A percentile compares a stretch with the other conserved stretches of the same genome.
These are phyloP conservation scores for Dichetophora obliterata DNA, from an alignment of 2,888 invertebrate genomes.

Conservation along the genomic window DNA sequence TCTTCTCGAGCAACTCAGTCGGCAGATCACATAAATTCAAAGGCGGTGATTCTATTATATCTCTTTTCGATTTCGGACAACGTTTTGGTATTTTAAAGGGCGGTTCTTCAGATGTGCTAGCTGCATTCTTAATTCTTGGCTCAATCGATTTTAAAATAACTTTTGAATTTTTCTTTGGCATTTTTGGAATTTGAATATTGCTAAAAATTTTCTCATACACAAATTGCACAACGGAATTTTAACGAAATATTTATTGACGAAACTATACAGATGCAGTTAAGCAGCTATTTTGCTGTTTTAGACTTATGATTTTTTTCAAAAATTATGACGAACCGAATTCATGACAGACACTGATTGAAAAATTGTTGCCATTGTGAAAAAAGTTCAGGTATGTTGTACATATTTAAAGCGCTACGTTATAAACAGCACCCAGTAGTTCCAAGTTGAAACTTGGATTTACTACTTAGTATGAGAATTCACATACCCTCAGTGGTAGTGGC, in stretches of 20 bases:
- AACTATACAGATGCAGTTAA: too few species aligned
- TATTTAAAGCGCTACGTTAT: too few species aligned
- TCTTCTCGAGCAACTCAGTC: constrained; percentile 55
- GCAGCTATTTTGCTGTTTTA: neutral
- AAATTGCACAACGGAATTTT: neutral
- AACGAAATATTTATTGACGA: neutral
- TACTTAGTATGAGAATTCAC: too few species aligned
- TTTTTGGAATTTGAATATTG: neutral
- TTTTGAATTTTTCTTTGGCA: neutral
- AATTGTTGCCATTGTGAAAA: too few species aligned
- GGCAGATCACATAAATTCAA: constrained; percentile 54
- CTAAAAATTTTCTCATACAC: neutral
- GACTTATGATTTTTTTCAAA: constrained; percentile 5
- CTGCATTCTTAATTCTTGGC: too few species aligned
- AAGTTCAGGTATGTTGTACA: too few species aligned
- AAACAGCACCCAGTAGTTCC: too few species aligned
- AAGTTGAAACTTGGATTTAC: too few species aligned
- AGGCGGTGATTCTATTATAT: neutral
- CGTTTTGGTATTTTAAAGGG: constrained; percentile 37
- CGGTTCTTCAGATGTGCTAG: constrained; percentile 34
- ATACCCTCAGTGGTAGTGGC: too few species aligned
- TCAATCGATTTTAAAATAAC: too few species aligned
- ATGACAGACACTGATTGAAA: too few species aligned
- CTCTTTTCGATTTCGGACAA: neutral
- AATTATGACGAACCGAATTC: too few species aligned